phyloP scores from a whole-genome alignment of 2,113 vertebrate genomes.

The Corythornis madagascariensis region DNA sequence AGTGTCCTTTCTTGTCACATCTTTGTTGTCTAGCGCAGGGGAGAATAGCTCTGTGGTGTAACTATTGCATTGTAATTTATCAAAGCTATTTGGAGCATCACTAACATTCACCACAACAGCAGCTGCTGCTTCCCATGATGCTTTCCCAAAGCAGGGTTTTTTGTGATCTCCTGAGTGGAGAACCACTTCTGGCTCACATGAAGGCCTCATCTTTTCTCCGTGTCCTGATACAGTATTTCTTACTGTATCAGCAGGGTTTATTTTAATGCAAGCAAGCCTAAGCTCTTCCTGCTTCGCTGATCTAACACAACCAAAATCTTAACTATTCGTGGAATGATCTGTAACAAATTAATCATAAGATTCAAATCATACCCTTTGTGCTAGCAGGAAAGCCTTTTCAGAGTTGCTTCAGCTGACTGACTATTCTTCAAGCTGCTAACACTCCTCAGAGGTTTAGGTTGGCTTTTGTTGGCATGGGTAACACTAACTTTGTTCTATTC shows the following conservation, averaged over 20 bases:
- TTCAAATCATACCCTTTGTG: not conserved
- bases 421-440: slow-evolving; percentile 55
- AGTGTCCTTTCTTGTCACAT: slow-evolving; percentile 47
- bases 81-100: slow-evolving; percentile 34
- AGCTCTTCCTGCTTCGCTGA: slow-evolving; percentile 47
- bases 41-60: slow-evolving; percentile 53
- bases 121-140: slow-evolving; percentile 5
- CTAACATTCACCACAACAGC: slow-evolving; percentile 21
- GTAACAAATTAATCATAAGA: slow-evolving; percentile 13
- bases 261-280: slow-evolving; percentile 25
- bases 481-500: slow-evolving; percentile 44
- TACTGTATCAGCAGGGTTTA: slow-evolving; percentile 29
- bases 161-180: not conserved
- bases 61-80: slow-evolving; percentile 56
- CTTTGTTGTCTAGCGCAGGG: slow-evolving; percentile 41
- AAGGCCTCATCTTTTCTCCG: slow-evolving; percentile 18
- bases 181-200: slow-evolving; percentile 4
- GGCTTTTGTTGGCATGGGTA: slow-evolving; percentile 45
- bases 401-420: slow-evolving; percentile 50
- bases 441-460: slow-evolving; percentile 47
- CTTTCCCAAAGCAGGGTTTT: slow-evolving; percentile 39
- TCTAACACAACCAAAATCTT: slow-evolving; percentile 39
- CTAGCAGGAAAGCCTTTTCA: slow-evolving; percentile 34
- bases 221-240: slow-evolving; percentile 32
- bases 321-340: slow-evolving; percentile 27